Evolutionary conservation across 2,797 vertebrate genomes (phyloP), one percentile per base, ranked within the genome.

Genomic region (Nothura maculosa): DNA sequence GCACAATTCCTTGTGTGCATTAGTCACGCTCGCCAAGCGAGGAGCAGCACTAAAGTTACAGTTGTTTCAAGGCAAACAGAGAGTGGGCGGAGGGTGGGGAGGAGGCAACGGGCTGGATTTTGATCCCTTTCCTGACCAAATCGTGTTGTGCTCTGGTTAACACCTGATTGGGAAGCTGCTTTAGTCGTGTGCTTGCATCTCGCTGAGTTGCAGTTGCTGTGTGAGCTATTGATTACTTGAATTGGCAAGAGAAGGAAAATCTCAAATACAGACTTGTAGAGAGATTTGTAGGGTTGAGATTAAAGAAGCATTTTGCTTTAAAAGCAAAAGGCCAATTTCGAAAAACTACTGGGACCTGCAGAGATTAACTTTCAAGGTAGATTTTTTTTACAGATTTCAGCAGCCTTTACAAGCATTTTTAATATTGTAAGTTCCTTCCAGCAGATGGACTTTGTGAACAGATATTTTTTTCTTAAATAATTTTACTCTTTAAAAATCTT

Each of bases 61-160:
- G 86, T 81, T 95, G 52, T 86, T 86, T 66, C 81, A 10, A 80
- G 84, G 75, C 81, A 77, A 69, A 91, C 24, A 74, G 2, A 74
- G 2, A 62, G 38, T 7, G 3, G 32, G 85, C 15, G 76, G 68
- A 73, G 89, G 73, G 74, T 73, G 13, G 25, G 52, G 28, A n/a
- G 52, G 52, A 54, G 52, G 52, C 28, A 15, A 74, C 67, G 38
- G 83, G 42, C 40, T 64, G 72, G 74, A 42, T 85, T 58, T n/a
- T 60, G 4, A 67, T n/a, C 61, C 67, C 77, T 75, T 2, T 7
- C 75, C 2, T 75, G 78, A 57, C 30, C 42, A 25, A 34, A 61
- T 24, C 30, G 4, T 19, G 13, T 16, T 19, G 64, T 10, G 32
- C 74, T 82, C 57, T 58, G 50, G 12, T 60, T 76, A 63, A 63